A percentile compares a stretch with the other conserved stretches of the same genome.
Evolutionary conservation across 2,888 invertebrate genomes (phyloP).

Genomic region (Nebria salina): DNA sequence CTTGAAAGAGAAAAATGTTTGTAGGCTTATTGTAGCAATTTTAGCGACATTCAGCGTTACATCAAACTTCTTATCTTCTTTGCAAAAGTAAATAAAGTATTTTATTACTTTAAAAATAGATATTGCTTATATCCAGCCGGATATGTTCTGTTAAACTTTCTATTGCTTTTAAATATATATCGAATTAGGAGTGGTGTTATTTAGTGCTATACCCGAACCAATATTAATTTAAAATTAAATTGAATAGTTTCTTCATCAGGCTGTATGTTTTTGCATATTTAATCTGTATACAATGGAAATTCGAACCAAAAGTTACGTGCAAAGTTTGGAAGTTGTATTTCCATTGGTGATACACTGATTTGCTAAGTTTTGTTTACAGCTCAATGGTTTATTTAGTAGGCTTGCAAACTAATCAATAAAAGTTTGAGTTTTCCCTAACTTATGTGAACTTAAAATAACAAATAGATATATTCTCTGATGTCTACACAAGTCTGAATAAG

Average conservation of each 20-base stretch:
- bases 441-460: too few species aligned
- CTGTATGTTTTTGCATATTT: not conserved
- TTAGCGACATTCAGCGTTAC: not conserved
- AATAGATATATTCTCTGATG: too few species aligned
- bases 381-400: not conserved
- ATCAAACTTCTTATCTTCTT: not conserved
- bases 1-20: not conserved
- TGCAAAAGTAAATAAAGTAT: not conserved
- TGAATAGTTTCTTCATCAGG: not conserved
- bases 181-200: not conserved
- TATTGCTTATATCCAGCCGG: not conserved
- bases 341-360: not conserved
- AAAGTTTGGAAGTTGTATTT: not conserved
- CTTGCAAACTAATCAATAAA: not conserved
- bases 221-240: not conserved
- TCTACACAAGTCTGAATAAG: too few species aligned
- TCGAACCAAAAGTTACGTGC: not conserved
- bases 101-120: not conserved
- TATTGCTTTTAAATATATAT: not conserved
- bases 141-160: not conserved
- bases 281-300: not conserved
- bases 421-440: not conserved
- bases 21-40: not conserved
- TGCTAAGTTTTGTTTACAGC: not conserved
- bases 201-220: too few species aligned